A percentile compares a stretch with the other conserved stretches of the same genome.
These are phyloP conservation scores for Hyperopisus bebe DNA, from an alignment of 2,113 vertebrate species.

Conservation along the genomic window DNA sequence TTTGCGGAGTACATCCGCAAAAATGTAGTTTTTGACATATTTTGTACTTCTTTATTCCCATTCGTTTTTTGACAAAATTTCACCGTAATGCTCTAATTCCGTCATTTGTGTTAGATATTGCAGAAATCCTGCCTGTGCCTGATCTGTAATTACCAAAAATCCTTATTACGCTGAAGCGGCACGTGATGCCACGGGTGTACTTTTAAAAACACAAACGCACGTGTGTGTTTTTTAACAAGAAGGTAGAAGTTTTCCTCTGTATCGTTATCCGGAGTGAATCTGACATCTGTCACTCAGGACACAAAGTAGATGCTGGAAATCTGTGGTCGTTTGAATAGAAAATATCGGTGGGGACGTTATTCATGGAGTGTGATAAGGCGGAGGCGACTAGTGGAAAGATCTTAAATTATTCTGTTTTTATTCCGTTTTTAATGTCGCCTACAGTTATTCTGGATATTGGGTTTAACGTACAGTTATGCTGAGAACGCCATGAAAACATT, in stretches of 20 bases:
- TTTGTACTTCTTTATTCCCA: not conserved
- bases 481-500: not conserved
- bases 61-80: not conserved
- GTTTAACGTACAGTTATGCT: not conserved
- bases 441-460: not conserved
- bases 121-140: not conserved
- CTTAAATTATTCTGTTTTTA: not conserved
- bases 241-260: not conserved
- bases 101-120: not conserved
- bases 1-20: not conserved
- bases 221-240: not conserved
- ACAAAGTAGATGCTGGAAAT: not conserved
- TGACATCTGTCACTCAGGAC: slow-evolving; percentile 1
- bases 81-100: not conserved
- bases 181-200: not conserved
- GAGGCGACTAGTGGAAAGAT: not conserved
- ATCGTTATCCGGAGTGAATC: not conserved
- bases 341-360: not conserved
- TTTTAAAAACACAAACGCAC: too few relatives aligned
- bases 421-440: not conserved
- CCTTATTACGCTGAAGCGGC: not conserved
- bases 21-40: not conserved
- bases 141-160: not conserved
- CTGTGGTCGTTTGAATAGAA: not conserved
- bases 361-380: not conserved